phyloP scores from a whole-genome alignment of 2,113 vertebrate species.

The Solea senegalensis region DNA sequence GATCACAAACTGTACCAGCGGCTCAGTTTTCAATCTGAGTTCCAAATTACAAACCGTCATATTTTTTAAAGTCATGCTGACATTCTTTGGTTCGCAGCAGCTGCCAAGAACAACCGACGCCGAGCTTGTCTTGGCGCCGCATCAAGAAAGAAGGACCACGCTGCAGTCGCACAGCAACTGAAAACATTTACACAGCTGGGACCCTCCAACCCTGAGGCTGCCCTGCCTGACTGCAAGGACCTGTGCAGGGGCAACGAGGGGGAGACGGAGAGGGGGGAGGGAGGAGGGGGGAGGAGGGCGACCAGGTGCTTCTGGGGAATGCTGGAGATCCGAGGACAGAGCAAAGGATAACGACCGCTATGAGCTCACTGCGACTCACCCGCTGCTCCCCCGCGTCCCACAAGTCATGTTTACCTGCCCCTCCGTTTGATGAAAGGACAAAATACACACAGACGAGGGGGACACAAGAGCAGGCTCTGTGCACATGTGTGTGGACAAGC shows the following conservation, averaged over 20 bases:
- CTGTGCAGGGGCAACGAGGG: constrained; percentile 47
- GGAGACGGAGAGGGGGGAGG: not conserved
- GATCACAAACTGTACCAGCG: constrained; percentile 86
- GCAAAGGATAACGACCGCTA: constrained; percentile 62
- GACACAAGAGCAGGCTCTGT: not conserved
- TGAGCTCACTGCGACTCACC: constrained; percentile 58
- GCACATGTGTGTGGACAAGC: not conserved
- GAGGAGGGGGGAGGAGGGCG: constrained; percentile 2
- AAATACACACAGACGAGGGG: constrained; percentile 3
- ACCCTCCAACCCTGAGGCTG: constrained; percentile 84
- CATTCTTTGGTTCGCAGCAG: constrained; percentile 90
- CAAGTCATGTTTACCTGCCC: constrained; percentile 46
- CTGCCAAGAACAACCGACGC: constrained; percentile 95
- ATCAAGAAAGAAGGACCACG: constrained; percentile 87
- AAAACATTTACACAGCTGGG: constrained; percentile 99
- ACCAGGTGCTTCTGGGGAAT: constrained; percentile 73
- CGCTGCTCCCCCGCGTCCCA: constrained; percentile 45
- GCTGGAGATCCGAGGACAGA: constrained; percentile 61
- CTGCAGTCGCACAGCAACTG: constrained; percentile 93
- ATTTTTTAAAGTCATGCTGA: constrained; percentile 94
- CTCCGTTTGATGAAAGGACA: constrained; percentile 28
- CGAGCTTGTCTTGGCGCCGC: constrained; percentile 92
- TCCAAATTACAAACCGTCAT: constrained; percentile 92
- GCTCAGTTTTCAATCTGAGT: constrained; percentile 89
- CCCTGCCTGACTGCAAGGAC: constrained; percentile 74